Evolutionary conservation across 1,140 invertebrate species (phyloP), one percentile per base, ranked within the genome.

Genomic region (Acromyrmex echinatior): DNA sequence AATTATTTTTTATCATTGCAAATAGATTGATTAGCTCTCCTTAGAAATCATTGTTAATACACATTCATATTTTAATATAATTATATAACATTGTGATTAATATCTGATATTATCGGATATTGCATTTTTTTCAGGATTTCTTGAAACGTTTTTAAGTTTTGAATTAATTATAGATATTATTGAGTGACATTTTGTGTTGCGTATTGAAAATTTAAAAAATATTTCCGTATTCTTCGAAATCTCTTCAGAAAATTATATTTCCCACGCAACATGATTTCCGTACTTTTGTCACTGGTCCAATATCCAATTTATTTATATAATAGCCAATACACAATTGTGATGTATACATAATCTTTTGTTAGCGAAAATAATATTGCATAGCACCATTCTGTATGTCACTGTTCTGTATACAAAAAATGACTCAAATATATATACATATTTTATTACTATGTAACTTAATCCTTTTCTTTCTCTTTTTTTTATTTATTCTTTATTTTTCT

Each of bases 311-410:
- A 63, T 21, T 78, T 63, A 78, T 49, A 65, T 16, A 63, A 45
- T 39, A 62, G 31, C 74, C 35, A 18, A 45, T 78, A 49, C 21
- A 62, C 58, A 78, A 63, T 49, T 25, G 25, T 45, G 25, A 65
- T n/a, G 35, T 31, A 28, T 28, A 28, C 21, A 65, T 31, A 51
- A 74, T 49, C 21, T 77, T 45, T 18, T 28, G 16, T 60, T 63
- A 58, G 56, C 21, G 56, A 65, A 78, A 78, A 79, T 79, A 79
- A 66, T 51, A 78, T 78, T 28, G 25, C 39, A n/a, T 49, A 28
- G 60, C 45, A 66, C 9, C 31, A 65, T 65, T 45, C 25, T 63
- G 6, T 65, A 16, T 35, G 18, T 62, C 16, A 49, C 16, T 66
- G 39, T 31, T 51, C 62, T 66, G 31, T 12, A 45, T 10, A 9